A percentile compares a stretch with the other conserved stretches of the same genome.
These are phyloP conservation scores for Drosophila yooni DNA, from an alignment of 2,888 invertebrate species.

Conservation along the genomic window DNA sequence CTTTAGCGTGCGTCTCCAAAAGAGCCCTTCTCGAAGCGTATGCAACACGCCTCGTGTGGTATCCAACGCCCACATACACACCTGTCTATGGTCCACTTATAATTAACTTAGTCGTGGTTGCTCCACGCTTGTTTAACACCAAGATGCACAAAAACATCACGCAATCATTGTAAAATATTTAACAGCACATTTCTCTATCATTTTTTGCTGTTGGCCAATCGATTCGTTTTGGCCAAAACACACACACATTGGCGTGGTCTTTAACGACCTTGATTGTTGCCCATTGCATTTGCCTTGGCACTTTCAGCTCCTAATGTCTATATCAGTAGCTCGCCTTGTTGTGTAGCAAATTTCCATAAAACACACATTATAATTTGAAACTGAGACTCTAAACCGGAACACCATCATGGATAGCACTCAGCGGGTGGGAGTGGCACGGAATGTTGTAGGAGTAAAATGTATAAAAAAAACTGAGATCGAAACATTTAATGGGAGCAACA, in stretches of 20 bases:
- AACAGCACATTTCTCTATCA: constrained; percentile 13
- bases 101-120: constrained; percentile 58
- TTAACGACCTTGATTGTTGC: constrained; percentile 71
- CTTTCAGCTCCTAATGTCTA: constrained; percentile 49
- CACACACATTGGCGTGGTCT: constrained; percentile 24
- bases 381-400: background rate
- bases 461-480: background rate
- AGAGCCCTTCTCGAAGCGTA: constrained; percentile 12
- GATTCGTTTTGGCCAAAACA: constrained; percentile 66
- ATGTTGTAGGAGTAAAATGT: background rate
- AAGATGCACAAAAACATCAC: constrained; percentile 15
- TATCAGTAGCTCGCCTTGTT: constrained; percentile 51
- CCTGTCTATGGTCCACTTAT: constrained; percentile 41
- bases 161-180: constrained; percentile 40
- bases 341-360: constrained; percentile 55
- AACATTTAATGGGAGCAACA: background rate
- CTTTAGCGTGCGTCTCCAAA: constrained; percentile 29
- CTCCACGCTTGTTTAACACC: constrained; percentile 50
- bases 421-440: background rate
- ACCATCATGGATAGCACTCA: constrained; percentile 3
- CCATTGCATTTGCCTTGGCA: constrained; percentile 6
- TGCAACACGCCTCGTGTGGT: constrained; percentile 8
- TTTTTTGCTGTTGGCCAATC: constrained; percentile 52
- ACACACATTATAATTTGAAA: constrained; percentile 5
- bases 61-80: constrained; percentile 31